Conservation (phyloP, 2,113 vertebrate genomes). For the Pungitius pungitius region DNA sequence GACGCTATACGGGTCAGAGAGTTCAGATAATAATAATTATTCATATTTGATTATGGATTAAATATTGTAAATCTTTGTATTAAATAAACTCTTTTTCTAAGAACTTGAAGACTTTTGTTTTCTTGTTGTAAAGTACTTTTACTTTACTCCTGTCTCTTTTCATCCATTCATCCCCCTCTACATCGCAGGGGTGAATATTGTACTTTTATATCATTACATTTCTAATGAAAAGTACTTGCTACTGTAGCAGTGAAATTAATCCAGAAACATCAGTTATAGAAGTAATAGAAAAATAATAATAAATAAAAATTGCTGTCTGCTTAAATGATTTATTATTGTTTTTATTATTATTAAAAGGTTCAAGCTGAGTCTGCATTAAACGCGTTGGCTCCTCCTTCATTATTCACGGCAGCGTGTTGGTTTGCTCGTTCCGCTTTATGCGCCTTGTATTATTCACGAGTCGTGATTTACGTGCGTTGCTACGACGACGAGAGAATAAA, state of each 20-base stretch:
- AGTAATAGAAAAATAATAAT: too few species aligned
- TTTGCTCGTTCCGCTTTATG: slow-evolving; percentile 46
- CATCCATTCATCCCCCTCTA: too few species aligned
- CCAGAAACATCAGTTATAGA: too few species aligned
- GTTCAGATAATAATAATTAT: slow-evolving; percentile 1
- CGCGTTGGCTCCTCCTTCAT: slow-evolving; percentile 13
- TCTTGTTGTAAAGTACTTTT: background rate
- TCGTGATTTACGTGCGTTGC: slow-evolving; percentile 24
- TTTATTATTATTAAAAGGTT: slow-evolving; percentile 9
- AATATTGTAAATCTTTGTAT: slow-evolving; percentile 73
- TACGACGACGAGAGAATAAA: too few species aligned
- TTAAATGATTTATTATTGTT: too few species aligned
- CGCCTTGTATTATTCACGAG: slow-evolving; percentile 27
- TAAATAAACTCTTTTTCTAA: slow-evolving; percentile 71
- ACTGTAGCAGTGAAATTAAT: too few species aligned
- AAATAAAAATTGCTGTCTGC: too few species aligned
- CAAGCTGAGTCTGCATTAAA: too few species aligned
- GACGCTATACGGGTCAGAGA: slow-evolving; percentile 13
- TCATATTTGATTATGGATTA: slow-evolving; percentile 59
- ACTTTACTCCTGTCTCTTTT: too few species aligned
- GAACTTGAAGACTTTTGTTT: background rate
- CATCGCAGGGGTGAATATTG: background rate
- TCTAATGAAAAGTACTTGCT: too few species aligned
- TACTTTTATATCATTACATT: background rate
- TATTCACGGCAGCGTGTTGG: slow-evolving; percentile 42